Evolutionary conservation across 2,888 invertebrate species (phyloP).

Genomic region (Seira ritae): DNA sequence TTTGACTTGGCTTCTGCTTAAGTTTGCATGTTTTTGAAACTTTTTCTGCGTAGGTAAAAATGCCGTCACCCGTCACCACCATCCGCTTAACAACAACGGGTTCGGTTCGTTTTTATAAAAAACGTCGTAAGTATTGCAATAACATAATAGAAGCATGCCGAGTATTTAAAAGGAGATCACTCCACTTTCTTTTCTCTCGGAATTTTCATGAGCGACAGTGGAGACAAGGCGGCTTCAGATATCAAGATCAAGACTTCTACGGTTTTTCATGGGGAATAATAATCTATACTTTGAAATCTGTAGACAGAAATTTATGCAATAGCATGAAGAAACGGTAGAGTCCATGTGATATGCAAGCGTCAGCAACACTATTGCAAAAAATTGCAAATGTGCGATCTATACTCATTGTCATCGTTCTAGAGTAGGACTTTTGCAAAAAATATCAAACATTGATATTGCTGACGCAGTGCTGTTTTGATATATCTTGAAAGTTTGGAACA

Average conservation of each 20-base stretch:
- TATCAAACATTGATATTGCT: not conserved
- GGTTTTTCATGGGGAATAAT: not conserved
- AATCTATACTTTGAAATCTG: not conserved
- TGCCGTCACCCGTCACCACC: slow-evolving; percentile 2
- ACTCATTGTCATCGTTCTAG: not conserved
- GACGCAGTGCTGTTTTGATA: not conserved
- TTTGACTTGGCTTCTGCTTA: not conserved
- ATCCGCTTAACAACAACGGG: slow-evolving; percentile 45
- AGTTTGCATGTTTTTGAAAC: slow-evolving; percentile 22
- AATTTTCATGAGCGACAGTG: not conserved
- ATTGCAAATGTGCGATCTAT: not conserved
- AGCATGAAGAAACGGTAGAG: not conserved
- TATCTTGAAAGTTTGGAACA: not conserved
- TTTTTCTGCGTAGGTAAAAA: slow-evolving; percentile 10
- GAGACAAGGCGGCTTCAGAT: slow-evolving; percentile 37
- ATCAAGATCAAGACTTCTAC: slow-evolving; percentile 18
- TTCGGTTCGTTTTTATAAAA: slow-evolving; percentile 3
- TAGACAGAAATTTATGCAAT: not conserved
- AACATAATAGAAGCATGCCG: not conserved
- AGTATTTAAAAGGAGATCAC: slow-evolving; percentile 18
- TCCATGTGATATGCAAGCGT: not conserved
- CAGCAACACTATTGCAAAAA: not conserved
- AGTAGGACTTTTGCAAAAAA: not conserved
- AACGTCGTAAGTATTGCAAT: not conserved
- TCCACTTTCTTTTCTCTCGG: not conserved